Evolutionary conservation across 2,113 vertebrate genomes (phyloP).

Genomic region (Pterocles gutturalis): DNA sequence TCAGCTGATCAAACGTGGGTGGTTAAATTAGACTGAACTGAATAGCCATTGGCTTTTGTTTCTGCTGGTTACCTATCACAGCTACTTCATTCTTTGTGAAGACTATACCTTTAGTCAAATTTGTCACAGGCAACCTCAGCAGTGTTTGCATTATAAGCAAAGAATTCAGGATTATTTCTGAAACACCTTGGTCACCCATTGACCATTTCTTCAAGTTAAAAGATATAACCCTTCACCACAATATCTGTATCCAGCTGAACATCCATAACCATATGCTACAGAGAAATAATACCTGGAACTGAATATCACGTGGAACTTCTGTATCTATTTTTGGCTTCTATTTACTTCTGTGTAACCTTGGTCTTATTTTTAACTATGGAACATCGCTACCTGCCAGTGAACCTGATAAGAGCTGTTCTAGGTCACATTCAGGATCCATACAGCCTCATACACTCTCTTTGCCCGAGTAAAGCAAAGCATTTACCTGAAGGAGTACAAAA

Average conservation of each 20-base stretch:
- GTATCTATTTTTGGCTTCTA: background rate
- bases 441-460: background rate
- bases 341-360: conserved; percentile 3
- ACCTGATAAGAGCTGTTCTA: background rate
- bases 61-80: background rate
- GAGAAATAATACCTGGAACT: background rate
- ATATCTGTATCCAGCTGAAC: background rate
- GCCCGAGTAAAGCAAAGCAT: background rate
- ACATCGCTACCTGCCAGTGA: background rate
- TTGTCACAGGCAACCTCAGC: background rate
- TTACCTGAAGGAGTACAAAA: background rate
- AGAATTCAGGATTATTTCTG: background rate
- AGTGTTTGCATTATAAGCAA: background rate
- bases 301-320: background rate
- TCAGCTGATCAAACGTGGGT: background rate
- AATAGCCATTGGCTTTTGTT: background rate
- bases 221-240: background rate
- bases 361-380: background rate
- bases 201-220: background rate
- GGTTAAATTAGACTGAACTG: background rate
- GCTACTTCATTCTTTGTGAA: background rate
- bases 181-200: background rate
- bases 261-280: background rate
- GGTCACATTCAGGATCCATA: background rate
- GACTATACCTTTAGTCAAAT: background rate